Evolutionary conservation across 1,140 invertebrate species (phyloP).

Genomic region (Ylistrum balloti): DNA sequence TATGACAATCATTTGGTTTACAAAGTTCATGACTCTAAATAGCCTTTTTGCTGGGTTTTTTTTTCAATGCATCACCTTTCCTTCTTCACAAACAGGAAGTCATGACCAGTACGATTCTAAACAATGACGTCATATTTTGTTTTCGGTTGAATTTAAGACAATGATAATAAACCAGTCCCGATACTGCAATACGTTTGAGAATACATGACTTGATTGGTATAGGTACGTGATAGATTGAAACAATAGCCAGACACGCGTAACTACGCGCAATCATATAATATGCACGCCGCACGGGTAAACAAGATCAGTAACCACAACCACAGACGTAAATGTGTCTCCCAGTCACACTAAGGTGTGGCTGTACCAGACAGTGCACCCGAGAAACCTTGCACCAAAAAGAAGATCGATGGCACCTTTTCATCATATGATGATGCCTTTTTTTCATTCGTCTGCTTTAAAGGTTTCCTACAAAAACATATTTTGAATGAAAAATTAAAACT

Average conservation of each 20-base stretch:
- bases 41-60: too few relatives aligned
- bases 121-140: not conserved
- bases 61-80: too few relatives aligned
- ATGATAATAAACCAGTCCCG: not conserved
- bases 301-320: not conserved
- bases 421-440: not conserved
- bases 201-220: not conserved
- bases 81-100: not conserved
- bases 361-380: not conserved
- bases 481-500: slow-evolving; percentile 22
- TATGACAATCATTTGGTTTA: too few relatives aligned
- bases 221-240: not conserved
- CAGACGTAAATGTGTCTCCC: not conserved
- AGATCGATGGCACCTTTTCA: not conserved
- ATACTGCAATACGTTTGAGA: not conserved
- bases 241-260: not conserved
- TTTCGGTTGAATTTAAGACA: not conserved
- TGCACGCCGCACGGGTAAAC: not conserved
- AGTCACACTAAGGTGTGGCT: not conserved
- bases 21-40: too few relatives aligned
- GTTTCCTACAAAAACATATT: not conserved
- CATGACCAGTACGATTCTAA: not conserved
- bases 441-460: not conserved
- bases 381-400: not conserved
- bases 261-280: not conserved